phyloP scores from a whole-genome alignment of 1,140 invertebrate species.

The Pararge aegeria region DNA sequence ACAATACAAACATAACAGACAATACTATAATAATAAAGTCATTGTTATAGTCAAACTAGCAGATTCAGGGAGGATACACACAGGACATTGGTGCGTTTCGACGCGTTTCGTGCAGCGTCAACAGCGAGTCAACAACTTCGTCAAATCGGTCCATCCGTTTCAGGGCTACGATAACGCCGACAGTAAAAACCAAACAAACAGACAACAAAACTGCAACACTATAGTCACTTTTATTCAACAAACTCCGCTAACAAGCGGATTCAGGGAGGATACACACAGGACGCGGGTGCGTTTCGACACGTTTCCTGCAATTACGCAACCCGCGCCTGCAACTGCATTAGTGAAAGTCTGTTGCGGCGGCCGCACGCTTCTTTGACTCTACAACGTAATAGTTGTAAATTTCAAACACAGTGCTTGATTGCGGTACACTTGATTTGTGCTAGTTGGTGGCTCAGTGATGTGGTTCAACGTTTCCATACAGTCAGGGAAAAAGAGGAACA shows the following conservation, averaged over 20 bases:
- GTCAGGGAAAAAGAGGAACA: constrained; percentile 44
- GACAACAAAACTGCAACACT: too few relatives aligned
- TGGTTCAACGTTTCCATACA: constrained; percentile 55
- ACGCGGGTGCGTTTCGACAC: constrained; percentile 49
- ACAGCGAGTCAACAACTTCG: too few relatives aligned
- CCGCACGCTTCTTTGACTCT: constrained; percentile 28
- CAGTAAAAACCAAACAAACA: too few relatives aligned
- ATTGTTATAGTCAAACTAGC: too few relatives aligned
- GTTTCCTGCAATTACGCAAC: constrained; percentile 59
- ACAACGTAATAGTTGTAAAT: constrained; percentile 25
- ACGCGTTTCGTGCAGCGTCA: too few relatives aligned
- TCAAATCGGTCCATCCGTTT: too few relatives aligned
- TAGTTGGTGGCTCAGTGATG: constrained; percentile 31
- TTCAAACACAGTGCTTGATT: constrained; percentile 26
- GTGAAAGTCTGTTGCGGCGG: constrained; percentile 49
- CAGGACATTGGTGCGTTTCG: too few relatives aligned
- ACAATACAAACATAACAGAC: too few relatives aligned
- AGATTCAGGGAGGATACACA: constrained; percentile 39
- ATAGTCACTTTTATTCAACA: too few relatives aligned
- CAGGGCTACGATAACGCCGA: too few relatives aligned
- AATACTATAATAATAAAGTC: too few relatives aligned
- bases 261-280: constrained; percentile 40
- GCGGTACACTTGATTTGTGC: neutral
- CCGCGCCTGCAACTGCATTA: constrained; percentile 36
- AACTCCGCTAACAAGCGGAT: constrained; percentile 24